Evolutionary conservation across 2,113 vertebrate genomes (phyloP), one percentile per base, ranked within the genome.

Genomic region (Plectropomus leopardus): DNA sequence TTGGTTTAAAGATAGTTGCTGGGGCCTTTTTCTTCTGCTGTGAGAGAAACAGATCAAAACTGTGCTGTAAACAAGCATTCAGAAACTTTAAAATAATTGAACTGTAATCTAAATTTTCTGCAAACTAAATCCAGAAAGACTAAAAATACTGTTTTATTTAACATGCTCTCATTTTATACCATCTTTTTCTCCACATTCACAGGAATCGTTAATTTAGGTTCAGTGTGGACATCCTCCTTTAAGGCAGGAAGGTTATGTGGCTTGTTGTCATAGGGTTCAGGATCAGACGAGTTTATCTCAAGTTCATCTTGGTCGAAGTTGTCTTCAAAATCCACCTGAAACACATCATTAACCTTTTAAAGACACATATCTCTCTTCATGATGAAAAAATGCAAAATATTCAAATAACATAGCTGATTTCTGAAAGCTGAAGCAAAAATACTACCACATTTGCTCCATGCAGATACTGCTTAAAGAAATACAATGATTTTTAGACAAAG

Each of bases 271-370:
- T 48, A 60, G 21, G 63, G 75, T 63, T 76, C 34, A 23, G 78
- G 70, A 47, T 55, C 8, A 63, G 86, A 73, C 48, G 80, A 44
- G 14, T 8, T 4, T 9, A 65, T 65, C 63, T 65, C 55, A 24
- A 32, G 24, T 21, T 68, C 15, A 1, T 87, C 55, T 2, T 54
- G 53, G 19, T 91, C 74, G 11, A 82, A 88, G 0, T 7, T 28
- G n/a, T 94, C 88, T 0, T 86, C 84, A 7, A 82, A 72, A 4
- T 86, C 83, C n/a, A 93, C 54, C 94, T 95, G 86, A 21, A 66
- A 64, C 23, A 71, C 2, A 64, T 1, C 0, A 34, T 34, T 4
- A 50, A 17, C 19, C 1, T 7, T 28, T 40, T 5, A 34, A 21
- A 6, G 0, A 63, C 15, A 40, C 17, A 44, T 9, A 9, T 70